phyloP scores from a whole-genome alignment of 2,888 invertebrate species.

The Aphodius sticticus region DNA sequence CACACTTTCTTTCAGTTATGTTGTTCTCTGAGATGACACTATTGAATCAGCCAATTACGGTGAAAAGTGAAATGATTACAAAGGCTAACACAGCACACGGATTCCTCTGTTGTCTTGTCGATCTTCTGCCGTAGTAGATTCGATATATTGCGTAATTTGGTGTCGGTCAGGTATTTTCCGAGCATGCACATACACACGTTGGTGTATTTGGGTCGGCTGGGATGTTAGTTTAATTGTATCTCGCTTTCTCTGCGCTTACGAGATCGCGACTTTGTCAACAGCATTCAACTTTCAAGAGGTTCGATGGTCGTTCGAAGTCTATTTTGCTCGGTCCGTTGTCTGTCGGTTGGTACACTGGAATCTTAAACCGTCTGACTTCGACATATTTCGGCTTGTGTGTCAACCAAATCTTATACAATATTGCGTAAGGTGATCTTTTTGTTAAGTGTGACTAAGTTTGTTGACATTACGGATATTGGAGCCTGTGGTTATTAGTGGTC shows the following conservation, averaged over 20 bases:
- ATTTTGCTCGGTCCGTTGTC: not conserved
- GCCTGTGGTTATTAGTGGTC: not conserved
- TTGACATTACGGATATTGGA: not conserved
- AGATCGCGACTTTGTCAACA: not conserved
- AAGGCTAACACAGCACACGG: not conserved
- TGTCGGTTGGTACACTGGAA: not conserved
- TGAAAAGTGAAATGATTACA: not conserved
- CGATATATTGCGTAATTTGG: not conserved
- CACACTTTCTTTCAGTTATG: too few relatives aligned
- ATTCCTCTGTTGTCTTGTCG: not conserved
- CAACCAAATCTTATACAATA: not conserved
- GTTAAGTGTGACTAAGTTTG: not conserved
- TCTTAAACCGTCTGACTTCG: not conserved
- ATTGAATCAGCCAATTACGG: not conserved
- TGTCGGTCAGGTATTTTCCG: not conserved
- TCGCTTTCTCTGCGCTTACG: not conserved
- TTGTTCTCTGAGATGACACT: too few relatives aligned
- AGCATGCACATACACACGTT: not conserved
- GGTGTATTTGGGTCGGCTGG: not conserved
- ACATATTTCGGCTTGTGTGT: not conserved
- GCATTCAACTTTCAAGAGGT: not conserved
- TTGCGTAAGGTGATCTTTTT: not conserved
- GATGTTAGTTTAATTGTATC: constrained; percentile 4
- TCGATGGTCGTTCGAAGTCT: not conserved
- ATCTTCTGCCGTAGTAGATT: not conserved